phyloP scores from a whole-genome alignment of 2,797 vertebrate species.

The Chanos chanos region DNA sequence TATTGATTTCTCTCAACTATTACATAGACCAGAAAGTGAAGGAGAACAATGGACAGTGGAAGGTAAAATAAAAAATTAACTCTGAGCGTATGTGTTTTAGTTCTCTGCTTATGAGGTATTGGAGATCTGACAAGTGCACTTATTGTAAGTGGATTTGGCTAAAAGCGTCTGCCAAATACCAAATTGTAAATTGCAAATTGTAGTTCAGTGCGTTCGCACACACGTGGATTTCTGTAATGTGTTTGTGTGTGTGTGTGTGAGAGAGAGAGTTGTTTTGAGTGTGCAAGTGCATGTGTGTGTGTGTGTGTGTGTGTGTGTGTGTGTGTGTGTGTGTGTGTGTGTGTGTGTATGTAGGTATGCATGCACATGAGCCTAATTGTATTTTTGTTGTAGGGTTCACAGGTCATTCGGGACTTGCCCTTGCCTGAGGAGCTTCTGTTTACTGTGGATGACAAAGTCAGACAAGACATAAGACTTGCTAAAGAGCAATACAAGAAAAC shows the following conservation, averaged over 20 bases:
- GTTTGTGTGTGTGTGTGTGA: not conserved
- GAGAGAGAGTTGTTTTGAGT: no score
- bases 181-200: no score
- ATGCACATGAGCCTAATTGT: not conserved
- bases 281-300: not conserved
- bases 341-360: no score
- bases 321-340: not conserved
- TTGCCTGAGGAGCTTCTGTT: constrained; percentile 86
- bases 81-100: no score
- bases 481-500: constrained; percentile 77
- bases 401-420: constrained; percentile 70
- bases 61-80: constrained; percentile 77
- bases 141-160: no score
- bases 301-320: not conserved
- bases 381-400: constrained; percentile 71
- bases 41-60: constrained; percentile 85
- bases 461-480: constrained; percentile 69
- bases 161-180: no score
- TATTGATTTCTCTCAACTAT: constrained; percentile 75
- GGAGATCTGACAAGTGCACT: no score
- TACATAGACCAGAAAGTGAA: constrained; percentile 78
- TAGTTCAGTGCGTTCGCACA: no score
- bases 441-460: constrained; percentile 77
- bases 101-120: no score
- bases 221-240: no score